Base-by-base conservation (phyloP, 2,113 vertebrate species). In the Lepidothrix coronata region DNA sequence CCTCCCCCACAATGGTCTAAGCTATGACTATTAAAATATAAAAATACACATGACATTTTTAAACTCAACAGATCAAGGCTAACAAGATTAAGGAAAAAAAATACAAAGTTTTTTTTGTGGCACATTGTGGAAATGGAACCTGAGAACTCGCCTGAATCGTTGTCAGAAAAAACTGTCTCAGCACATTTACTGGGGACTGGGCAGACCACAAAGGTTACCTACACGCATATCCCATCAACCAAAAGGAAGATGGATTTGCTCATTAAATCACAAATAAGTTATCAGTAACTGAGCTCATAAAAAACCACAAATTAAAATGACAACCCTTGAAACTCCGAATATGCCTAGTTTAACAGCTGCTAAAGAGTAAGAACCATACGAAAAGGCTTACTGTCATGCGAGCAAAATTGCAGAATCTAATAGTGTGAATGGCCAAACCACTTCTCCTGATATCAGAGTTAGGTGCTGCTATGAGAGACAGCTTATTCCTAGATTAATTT, bases 401-500 rank as follows among this genome's bases (percentile, higher is more conserved):
- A 49, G 58, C 57, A 92, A 94, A 91, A 80, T 58, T 84, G 90
- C 33, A 79, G 61, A 94, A 95, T 62, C 73, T 85, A 90, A 81
- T 30, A 70, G 48, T 54, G 61, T 84, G 72, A 97, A 73, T 48
- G 68, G 75, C 48, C 55, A 37, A 70, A 80, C 14, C 68, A 81
- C 27, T 89, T 76, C 84, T 81, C 31, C 68, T 63, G 67, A 62
- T 91, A 95, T 31, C 85, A 93, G 44, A 58, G 85, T 79, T 54
- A 82, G 62, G 63, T 75, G 63, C 55, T 92, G 79, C 72, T 94
- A 93, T 48, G 80, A 92, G 37, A 91, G 61, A 93, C 49, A 74
- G 63, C 70, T 91, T 90, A 96, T 97, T 92, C 84, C 87, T 67
- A 89, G 87, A 93, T 86, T 81, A 94, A 86, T 92, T 96, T 96